phyloP scores from a whole-genome alignment of 2,797 vertebrate species.

The Coilia nasus region DNA sequence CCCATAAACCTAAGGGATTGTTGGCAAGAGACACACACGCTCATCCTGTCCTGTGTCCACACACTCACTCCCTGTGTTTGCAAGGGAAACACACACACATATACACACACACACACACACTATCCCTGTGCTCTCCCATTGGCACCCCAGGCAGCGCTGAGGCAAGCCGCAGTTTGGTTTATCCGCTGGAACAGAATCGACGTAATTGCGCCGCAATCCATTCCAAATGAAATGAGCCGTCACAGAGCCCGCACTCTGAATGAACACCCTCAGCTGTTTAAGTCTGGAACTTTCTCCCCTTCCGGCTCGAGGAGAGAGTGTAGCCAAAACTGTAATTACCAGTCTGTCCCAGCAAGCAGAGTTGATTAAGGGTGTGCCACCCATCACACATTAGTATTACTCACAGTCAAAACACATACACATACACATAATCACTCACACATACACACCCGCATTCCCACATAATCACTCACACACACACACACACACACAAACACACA shows the following conservation, averaged over 20 bases:
- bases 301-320: background rate
- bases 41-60: too few species aligned
- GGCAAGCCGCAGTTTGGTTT: background rate
- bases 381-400: background rate
- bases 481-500: slow-evolving; percentile 7
- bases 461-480: background rate
- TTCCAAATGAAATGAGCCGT: slow-evolving; percentile 3
- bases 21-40: background rate
- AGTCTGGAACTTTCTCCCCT: slow-evolving; percentile 9
- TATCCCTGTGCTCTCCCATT: background rate
- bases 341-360: slow-evolving; percentile 18
- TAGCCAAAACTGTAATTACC: background rate
- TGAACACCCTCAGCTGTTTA: slow-evolving; percentile 16
- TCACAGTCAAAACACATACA: slow-evolving; percentile 20
- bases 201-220: background rate
- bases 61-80: background rate
- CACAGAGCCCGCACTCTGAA: background rate
- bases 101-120: too few species aligned
- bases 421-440: background rate
- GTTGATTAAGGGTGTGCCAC: slow-evolving; percentile 26
- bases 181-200: background rate
- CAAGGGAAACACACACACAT: background rate
- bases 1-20: background rate
- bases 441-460: background rate
- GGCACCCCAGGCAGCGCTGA: background rate